Conservation (phyloP, 1,140 invertebrate genomes). For the Fopius arisanus region DNA sequence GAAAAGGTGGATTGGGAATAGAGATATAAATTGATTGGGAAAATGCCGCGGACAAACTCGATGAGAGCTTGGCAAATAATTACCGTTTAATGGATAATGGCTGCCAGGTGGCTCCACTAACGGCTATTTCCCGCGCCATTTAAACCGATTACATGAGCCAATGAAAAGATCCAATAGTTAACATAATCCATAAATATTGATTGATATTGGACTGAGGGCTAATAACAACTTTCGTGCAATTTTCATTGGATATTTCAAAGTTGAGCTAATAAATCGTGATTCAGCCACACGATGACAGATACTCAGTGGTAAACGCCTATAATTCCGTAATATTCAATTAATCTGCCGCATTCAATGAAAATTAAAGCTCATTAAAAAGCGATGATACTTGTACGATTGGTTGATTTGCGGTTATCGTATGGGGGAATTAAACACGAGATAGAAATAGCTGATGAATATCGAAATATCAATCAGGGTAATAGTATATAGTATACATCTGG, state of each 20-base stretch:
- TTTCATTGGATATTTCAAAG: not conserved
- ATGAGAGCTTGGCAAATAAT: not conserved
- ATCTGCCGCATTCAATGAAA: not conserved
- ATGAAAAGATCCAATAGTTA: not conserved
- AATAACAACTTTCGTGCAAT: not conserved
- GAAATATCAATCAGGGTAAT: not conserved
- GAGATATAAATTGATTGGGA: not conserved
- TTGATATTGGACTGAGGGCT: not conserved
- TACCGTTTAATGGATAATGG: not conserved
- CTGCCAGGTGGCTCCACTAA: not conserved
- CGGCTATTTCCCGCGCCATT: not conserved
- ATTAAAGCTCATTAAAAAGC: not conserved
- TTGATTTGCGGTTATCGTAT: not conserved
- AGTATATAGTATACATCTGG: not conserved
- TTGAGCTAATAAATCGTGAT: not conserved
- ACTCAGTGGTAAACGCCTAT: not conserved
- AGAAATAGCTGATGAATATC: not conserved
- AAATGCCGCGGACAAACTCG: not conserved
- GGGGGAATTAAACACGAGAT: not conserved
- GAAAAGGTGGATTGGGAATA: not conserved
- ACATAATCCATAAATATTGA: not conserved
- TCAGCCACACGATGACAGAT: not conserved
- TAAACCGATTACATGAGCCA: not conserved
- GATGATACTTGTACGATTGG: not conserved
- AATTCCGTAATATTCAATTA: conserved; percentile 5